phyloP scores from a whole-genome alignment of 1,140 invertebrate genomes.

The Atta cephalotes region DNA sequence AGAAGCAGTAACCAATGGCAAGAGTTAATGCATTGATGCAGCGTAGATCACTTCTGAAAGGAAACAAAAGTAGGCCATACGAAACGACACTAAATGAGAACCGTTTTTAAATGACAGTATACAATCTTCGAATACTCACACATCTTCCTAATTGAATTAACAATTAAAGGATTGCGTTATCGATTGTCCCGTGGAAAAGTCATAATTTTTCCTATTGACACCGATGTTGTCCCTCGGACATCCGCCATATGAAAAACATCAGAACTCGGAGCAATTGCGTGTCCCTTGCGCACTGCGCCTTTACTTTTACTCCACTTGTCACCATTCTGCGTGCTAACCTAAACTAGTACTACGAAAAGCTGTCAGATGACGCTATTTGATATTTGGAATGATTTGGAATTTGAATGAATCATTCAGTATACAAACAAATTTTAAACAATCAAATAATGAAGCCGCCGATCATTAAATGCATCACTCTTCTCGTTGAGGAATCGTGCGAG shows the following conservation, averaged over 20 bases:
- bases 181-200: neutral
- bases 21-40: neutral
- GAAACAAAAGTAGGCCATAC: neutral
- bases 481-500: too few species aligned
- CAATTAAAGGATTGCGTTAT: neutral
- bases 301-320: neutral
- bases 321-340: neutral
- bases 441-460: too few species aligned
- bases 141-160: constrained; percentile 3
- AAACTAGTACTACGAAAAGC: constrained; percentile 24
- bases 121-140: constrained; percentile 36
- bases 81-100: neutral
- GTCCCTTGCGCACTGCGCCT: neutral
- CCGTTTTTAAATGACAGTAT: neutral
- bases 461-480: neutral
- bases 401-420: neutral
- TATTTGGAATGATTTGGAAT: neutral
- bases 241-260: constrained; percentile 29
- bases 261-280: constrained; percentile 10
- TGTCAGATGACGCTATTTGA: constrained; percentile 50
- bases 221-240: neutral
- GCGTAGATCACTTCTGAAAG: neutral
- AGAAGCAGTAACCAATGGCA: neutral
- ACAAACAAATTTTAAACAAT: neutral
- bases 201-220: neutral